Conservation (phyloP, 2,888 invertebrate species). For the Fragum fragum region DNA sequence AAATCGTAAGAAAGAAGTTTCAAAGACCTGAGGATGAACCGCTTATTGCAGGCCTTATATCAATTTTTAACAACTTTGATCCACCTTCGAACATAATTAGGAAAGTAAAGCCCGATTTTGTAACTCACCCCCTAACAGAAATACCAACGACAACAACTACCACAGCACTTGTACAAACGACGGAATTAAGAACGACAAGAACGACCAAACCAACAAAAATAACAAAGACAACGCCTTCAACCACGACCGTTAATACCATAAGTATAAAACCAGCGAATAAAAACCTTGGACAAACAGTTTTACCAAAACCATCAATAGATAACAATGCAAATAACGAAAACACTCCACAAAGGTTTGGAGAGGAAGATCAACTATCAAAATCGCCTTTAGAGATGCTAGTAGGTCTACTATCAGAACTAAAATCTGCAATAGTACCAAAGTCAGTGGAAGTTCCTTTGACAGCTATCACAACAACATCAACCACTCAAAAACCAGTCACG, state of each 20-base stretch:
- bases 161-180: neutral
- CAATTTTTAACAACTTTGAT: neutral
- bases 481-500: constrained; percentile 4
- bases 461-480: neutral
- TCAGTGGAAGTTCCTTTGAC: neutral
- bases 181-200: neutral
- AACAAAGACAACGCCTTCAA: neutral
- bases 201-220: neutral
- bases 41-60: neutral
- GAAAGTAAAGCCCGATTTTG: neutral
- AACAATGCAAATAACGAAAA: neutral
- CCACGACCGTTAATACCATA: too few species aligned
- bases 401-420: neutral
- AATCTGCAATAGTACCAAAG: neutral
- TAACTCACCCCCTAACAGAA: neutral
- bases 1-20: neutral
- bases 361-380: neutral
- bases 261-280: too few species aligned
- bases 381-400: constrained; percentile 4
- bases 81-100: neutral
- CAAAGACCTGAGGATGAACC: neutral
- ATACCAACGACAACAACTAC: neutral
- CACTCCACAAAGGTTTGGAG: neutral
- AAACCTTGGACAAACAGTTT: neutral
- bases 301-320: neutral